Percentiles rank a stretch among this genome's conserved stretches.
These are phyloP conservation scores for Jaculus jaculus DNA, from an alignment of 2,113 vertebrate species.

Conservation along the genomic window DNA sequence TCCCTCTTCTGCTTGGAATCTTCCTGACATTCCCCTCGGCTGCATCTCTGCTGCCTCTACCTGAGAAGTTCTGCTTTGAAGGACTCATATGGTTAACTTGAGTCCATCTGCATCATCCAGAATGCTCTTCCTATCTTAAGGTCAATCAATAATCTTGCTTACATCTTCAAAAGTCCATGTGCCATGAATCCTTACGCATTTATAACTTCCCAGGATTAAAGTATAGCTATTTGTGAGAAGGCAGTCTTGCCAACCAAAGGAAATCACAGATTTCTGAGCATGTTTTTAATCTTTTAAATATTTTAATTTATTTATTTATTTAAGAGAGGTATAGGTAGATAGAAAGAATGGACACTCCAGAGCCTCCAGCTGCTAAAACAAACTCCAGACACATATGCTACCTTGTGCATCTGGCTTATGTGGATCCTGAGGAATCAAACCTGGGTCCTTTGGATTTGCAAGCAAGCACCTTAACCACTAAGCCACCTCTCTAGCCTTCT, in stretches of 20 bases:
- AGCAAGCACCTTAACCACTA: too few species aligned
- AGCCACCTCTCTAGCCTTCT: not conserved
- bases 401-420: too few species aligned
- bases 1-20: not conserved
- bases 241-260: not conserved
- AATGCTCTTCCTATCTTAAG: not conserved
- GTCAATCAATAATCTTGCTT: not conserved
- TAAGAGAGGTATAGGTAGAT: too few species aligned
- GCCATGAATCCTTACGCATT: not conserved
- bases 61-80: not conserved
- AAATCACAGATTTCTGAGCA: not conserved
- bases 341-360: too few species aligned
- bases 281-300: too few species aligned
- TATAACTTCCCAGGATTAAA: not conserved
- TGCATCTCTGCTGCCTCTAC: not conserved
- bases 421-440: too few species aligned
- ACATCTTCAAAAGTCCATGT: not conserved
- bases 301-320: too few species aligned
- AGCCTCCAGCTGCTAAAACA: too few species aligned
- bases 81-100: not conserved
- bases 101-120: not conserved
- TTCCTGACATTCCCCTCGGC: not conserved
- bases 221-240: not conserved
- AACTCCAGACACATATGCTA: too few species aligned
- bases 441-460: too few species aligned